Evolutionary conservation across 2,797 vertebrate species (phyloP), one percentile per base, ranked within the genome.

Genomic region (Graptemys geographica): DNA sequence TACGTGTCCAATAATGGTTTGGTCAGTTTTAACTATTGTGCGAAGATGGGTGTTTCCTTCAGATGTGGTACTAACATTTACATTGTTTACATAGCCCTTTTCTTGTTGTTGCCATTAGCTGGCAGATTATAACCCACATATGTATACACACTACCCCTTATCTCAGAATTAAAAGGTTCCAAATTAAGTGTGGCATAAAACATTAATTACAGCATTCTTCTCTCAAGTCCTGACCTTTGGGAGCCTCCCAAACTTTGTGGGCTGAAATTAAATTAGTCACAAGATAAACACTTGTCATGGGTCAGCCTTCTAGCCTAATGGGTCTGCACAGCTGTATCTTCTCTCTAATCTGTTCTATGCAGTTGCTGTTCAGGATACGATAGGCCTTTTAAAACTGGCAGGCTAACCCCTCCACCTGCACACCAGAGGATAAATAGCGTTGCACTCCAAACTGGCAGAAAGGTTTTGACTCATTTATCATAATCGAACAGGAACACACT

Each of bases 211-310:
- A 93, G 44, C 90, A 94, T 84, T 95, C 92, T 96, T 84, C 91
- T 97, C 94, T 96, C 81, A 85, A 94, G 90, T 94, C 83, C 0
- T 1, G 13, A 96, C 90, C 95, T 97, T 92, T 96, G 95, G 93
- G 94, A 97, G 86, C 27, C 90, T 95, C 95, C 95, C 93, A 84
- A 81, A 78, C 41, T 51, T 79, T 55, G 81, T 81, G 78, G 93
- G 92, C 92, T 85, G 87, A 87, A 94, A 57, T 72, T 33, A 55
- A 92, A 88, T 93, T 41, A 96, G 89, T 95, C 93, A 94, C 80
- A 93, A 87, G 95, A 90, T 1, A 83, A 96, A 85, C 86, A 86
- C 19, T 15, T n/a, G 23, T 47, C 33, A 78, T 0, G 56, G 92
- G 86, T 82, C 97, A 89, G 94, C 88, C 78, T 41, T 28, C 0